Evolutionary conservation across 2,888 invertebrate species (phyloP), one percentile per base, ranked within the genome.

Genomic region (Acholoe squamosa): DNA sequence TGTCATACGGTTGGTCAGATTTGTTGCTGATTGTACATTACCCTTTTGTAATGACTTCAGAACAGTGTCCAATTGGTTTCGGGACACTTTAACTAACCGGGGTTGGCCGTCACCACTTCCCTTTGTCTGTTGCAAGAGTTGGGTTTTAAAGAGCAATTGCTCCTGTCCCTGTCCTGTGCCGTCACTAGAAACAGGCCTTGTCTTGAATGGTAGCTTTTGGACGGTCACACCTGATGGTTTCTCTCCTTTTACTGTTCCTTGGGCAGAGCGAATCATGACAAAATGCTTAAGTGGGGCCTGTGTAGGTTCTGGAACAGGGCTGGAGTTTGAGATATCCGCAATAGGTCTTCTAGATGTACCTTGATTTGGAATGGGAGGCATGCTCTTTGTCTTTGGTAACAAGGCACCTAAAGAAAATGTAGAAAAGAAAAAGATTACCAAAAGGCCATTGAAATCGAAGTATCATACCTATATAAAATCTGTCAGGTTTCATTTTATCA

Each of bases 121-220:
- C 33, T 43, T 80, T 16, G 33, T 77, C n/a, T 76, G 89, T 34
- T 80, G 56, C 33, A 54, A 28, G 12, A 77, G 28, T 31, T 54
- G 28, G 31, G 89, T 54, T 52, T 77, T 89, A 5, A 89, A 25
- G 28, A 89, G 33, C 28, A 89, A 25, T 34, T 71, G 0, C 71
- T 43, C 67, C 34, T 34, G n/a, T 25, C 54, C n/a, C 28, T 52
- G 86, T 19, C 33, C 54, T 54, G 86, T 14, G 86, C 54, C 54
- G 19, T 84, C 25, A 54, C 33, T 19, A 33, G 77, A 52, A 16
- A 25, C 76, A n/a, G 80, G n/a, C 16, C 31, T n/a, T 5, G 34
- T 71, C 77, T 89, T 56, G 51, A 89, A 77, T 0, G 89, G 89
- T n/a, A 77, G 77, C 52, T 89, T 89, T 54, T 89, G 77, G 0